Conservation (phyloP, 2,888 invertebrate genomes). For the Trissolcus japonicus region DNA sequence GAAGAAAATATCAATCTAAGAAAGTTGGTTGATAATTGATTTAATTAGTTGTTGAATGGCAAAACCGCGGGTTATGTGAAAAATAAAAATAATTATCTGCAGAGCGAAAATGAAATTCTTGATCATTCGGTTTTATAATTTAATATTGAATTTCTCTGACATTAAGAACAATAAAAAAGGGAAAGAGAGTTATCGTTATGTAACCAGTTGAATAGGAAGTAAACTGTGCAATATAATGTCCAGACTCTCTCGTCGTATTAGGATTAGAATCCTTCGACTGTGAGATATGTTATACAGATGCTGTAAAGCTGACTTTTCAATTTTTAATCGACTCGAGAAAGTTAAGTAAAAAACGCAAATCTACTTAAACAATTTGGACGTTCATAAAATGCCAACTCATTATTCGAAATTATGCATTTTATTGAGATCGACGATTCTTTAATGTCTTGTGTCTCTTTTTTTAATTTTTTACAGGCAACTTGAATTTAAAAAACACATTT, state of each 20-base stretch:
- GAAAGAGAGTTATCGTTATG: conserved; percentile 30
- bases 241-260: conserved; percentile 18
- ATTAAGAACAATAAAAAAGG: conserved; percentile 33
- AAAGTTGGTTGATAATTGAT: conserved; percentile 16
- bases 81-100: conserved; percentile 16
- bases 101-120: conserved; percentile 15
- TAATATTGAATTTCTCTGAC: conserved; percentile 40
- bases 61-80: conserved; percentile 14
- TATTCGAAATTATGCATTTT: too few relatives aligned
- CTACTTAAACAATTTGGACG: too few relatives aligned
- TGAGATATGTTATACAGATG: too few relatives aligned
- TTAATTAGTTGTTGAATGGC: conserved; percentile 13
- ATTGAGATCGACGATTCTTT: too few relatives aligned
- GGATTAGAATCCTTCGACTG: conserved; percentile 3
- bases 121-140: conserved; percentile 22
- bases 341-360: background rate
- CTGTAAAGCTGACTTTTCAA: too few relatives aligned
- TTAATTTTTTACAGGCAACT: too few relatives aligned
- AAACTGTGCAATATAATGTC: conserved; percentile 7
- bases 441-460: too few relatives aligned
- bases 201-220: conserved; percentile 39
- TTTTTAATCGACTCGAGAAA: background rate
- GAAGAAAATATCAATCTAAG: conserved; percentile 1
- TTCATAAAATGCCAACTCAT: too few relatives aligned
- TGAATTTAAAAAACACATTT: too few relatives aligned